Conservation (phyloP, 2,888 invertebrate genomes). For the Drosophila flavopinicola region DNA sequence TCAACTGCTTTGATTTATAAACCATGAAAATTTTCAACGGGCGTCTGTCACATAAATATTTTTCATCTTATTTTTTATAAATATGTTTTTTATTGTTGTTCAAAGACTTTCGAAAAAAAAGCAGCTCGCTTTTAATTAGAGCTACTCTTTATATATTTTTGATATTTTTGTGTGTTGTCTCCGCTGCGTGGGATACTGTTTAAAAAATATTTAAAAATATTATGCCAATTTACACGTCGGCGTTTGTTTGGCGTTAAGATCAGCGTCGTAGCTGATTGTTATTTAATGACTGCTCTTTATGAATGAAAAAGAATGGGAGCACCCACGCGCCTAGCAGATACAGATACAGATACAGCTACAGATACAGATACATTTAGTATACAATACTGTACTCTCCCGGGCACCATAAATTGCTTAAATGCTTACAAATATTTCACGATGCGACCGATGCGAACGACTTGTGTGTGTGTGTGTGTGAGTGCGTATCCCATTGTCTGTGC, state of each 20-base stretch:
- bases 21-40: conserved; percentile 11
- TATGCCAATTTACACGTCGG: conserved; percentile 70
- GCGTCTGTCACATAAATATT: conserved; percentile 28
- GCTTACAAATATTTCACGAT: conserved; percentile 73
- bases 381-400: conserved; percentile 45
- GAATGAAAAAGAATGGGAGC: conserved; percentile 61
- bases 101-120: conserved; percentile 49
- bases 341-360: too few species aligned
- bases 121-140: conserved; percentile 68
- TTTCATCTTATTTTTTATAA: conserved; percentile 28
- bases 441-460: neutral
- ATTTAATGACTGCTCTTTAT: conserved; percentile 75
- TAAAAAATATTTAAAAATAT: conserved; percentile 62
- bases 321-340: conserved; percentile 61
- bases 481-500: conserved; percentile 33
- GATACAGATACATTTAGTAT: conserved; percentile 32
- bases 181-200: conserved; percentile 41
- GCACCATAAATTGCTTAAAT: conserved; percentile 73
- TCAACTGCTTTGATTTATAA: conserved; percentile 28
- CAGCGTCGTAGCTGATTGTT: conserved; percentile 71
- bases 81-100: conserved; percentile 9
- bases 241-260: conserved; percentile 73
- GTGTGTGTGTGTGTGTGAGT: neutral
- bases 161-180: conserved; percentile 6
- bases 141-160: conserved; percentile 59